Percentiles rank a stretch among this genome's conserved stretches.
phyloP scores from a whole-genome alignment of 35 echinoderm and acorn worm species.

The Heliocidaris tuberculata region DNA sequence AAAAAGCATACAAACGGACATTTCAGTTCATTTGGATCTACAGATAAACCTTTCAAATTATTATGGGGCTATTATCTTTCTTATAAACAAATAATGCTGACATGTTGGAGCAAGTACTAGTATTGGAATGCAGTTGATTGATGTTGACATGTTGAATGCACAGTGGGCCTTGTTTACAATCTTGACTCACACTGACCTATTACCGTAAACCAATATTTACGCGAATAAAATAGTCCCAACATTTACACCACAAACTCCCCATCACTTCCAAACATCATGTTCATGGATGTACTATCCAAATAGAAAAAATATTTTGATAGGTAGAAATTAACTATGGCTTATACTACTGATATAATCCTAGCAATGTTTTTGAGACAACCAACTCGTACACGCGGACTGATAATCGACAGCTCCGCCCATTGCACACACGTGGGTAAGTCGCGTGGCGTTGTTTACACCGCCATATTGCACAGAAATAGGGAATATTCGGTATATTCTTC shows the following conservation, averaged over 20 bases:
- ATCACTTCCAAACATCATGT: neutral
- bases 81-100: neutral
- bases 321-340: neutral
- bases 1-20: no score
- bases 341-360: neutral
- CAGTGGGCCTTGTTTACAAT: neutral
- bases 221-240: neutral
- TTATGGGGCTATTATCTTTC: neutral
- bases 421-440: slow-evolving; percentile 62
- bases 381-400: slow-evolving; percentile 43
- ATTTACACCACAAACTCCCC: neutral
- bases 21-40: no score
- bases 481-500: neutral
- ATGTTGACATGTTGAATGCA: neutral
- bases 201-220: neutral
- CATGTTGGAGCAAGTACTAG: neutral
- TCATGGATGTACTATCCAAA: neutral
- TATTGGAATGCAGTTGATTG: slow-evolving; percentile 11
- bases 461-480: slow-evolving; percentile 53
- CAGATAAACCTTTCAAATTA: no score
- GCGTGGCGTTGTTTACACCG: slow-evolving; percentile 64
- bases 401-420: slow-evolving; percentile 61
- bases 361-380: neutral
- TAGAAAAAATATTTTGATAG: neutral
- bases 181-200: neutral